These are phyloP conservation scores for Lates calcarifer DNA, from an alignment of 2,113 vertebrate genomes.

Conservation along the genomic window DNA sequence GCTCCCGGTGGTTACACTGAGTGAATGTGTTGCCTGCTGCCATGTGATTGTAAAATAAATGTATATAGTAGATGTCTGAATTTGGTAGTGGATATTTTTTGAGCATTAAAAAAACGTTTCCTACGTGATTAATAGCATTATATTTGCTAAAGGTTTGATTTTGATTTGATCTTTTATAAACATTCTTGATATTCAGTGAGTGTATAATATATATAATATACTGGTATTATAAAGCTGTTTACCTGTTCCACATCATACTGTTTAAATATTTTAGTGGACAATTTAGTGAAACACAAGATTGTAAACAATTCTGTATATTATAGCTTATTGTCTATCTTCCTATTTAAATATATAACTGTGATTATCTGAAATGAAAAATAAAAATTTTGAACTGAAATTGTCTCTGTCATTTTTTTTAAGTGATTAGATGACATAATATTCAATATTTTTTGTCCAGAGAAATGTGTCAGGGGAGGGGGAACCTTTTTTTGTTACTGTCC, in stretches of 20 bases:
- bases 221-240: conserved; percentile 48
- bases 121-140: conserved; percentile 45
- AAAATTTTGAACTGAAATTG: neutral
- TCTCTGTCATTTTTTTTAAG: conserved; percentile 19
- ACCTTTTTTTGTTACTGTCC: neutral
- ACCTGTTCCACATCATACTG: conserved; percentile 34
- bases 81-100: conserved; percentile 35
- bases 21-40: conserved; percentile 30
- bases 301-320: conserved; percentile 51
- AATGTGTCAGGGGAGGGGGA: neutral
- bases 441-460: too few species aligned
- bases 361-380: conserved; percentile 46
- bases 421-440: neutral
- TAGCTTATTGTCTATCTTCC: neutral
- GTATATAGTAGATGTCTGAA: conserved; percentile 62
- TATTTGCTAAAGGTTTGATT: neutral
- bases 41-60: conserved; percentile 69
- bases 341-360: conserved; percentile 61
- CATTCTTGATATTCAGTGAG: conserved; percentile 36
- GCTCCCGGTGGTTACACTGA: conserved; percentile 39
- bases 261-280: conserved; percentile 41
- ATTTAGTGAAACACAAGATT: neutral
- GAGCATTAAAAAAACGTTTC: neutral
- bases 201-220: conserved; percentile 53
- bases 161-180: conserved; percentile 45